phyloP scores from a whole-genome alignment of 1,140 invertebrate genomes.

The Druon quercuslanigerum region DNA sequence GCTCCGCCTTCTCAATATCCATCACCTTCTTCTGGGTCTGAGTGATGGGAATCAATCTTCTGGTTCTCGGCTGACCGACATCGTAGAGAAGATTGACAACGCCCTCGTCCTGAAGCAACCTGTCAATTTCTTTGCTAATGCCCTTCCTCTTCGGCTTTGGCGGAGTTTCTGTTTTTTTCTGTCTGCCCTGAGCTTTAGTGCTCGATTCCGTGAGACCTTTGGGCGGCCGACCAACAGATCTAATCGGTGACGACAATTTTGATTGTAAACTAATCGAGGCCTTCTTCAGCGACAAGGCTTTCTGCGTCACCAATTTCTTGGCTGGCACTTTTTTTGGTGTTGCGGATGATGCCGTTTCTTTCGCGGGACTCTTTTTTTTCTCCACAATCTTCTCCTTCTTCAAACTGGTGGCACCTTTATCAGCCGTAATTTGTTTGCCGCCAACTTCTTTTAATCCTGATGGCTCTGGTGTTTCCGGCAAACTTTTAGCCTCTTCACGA shows the following conservation, averaged over 20 bases:
- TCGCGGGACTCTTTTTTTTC: neutral
- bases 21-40: slow-evolving; percentile 75
- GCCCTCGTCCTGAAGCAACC: slow-evolving; percentile 87
- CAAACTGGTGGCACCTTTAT: neutral
- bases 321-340: slow-evolving; percentile 43
- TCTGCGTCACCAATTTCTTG: slow-evolving; percentile 19
- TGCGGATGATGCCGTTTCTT: slow-evolving; percentile 38
- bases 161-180: slow-evolving; percentile 20
- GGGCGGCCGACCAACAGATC: slow-evolving; percentile 4
- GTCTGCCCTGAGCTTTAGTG: slow-evolving; percentile 31
- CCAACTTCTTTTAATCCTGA: neutral
- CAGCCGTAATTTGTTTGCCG: slow-evolving; percentile 6
- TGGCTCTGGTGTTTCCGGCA: neutral
- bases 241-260: neutral
- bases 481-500: no score
- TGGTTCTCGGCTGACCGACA: slow-evolving; percentile 78
- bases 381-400: neutral
- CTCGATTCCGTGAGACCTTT: slow-evolving; percentile 40
- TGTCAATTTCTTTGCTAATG: slow-evolving; percentile 84
- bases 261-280: neutral
- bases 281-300: neutral
- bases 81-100: slow-evolving; percentile 90
- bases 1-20: slow-evolving; percentile 75
- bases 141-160: slow-evolving; percentile 57
- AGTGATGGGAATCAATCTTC: slow-evolving; percentile 73